These are phyloP conservation scores for Melanogrammus aeglefinus DNA, from an alignment of 2,797 vertebrate species.

Conservation along the genomic window DNA sequence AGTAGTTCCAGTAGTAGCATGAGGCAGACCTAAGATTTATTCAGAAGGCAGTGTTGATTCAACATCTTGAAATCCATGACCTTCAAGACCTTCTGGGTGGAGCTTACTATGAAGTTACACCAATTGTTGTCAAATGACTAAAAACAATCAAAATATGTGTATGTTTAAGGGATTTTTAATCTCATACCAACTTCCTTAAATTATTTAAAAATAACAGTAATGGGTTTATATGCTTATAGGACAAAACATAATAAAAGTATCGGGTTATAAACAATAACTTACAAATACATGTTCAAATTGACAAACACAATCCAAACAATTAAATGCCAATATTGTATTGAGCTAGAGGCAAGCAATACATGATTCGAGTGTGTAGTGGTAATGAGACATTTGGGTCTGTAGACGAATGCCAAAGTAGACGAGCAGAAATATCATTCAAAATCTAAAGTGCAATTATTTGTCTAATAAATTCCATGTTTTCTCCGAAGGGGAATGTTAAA, in stretches of 20 bases:
- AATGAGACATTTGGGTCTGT: background rate
- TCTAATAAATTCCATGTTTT: constrained; percentile 41
- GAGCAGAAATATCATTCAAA: constrained; percentile 46
- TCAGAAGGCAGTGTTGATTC: constrained; percentile 27
- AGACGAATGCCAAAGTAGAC: constrained; percentile 56
- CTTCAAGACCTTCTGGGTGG: constrained; percentile 41
- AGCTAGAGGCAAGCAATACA: background rate
- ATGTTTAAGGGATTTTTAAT: constrained; percentile 53
- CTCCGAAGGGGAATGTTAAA: constrained; percentile 50
- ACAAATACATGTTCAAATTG: constrained; percentile 27
- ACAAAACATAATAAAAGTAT: constrained; percentile 27
- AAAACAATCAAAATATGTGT: constrained; percentile 36
- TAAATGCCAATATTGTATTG: constrained; percentile 8
- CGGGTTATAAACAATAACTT: constrained; percentile 25
- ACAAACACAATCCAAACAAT: constrained; percentile 25
- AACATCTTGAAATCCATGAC: constrained; percentile 36
- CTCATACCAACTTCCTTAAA: constrained; percentile 45
- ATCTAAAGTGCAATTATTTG: constrained; percentile 65
- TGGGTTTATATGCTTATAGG: constrained; percentile 21
- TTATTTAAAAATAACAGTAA: constrained; percentile 20
- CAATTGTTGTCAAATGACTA: background rate
- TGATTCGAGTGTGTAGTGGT: background rate
- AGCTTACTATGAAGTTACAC: constrained; percentile 23
- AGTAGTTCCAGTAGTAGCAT: background rate
- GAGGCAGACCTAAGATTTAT: constrained; percentile 3